These are phyloP conservation scores for Okamejei kenojei DNA, from an alignment of 2,797 vertebrate species.

Conservation along the genomic window DNA sequence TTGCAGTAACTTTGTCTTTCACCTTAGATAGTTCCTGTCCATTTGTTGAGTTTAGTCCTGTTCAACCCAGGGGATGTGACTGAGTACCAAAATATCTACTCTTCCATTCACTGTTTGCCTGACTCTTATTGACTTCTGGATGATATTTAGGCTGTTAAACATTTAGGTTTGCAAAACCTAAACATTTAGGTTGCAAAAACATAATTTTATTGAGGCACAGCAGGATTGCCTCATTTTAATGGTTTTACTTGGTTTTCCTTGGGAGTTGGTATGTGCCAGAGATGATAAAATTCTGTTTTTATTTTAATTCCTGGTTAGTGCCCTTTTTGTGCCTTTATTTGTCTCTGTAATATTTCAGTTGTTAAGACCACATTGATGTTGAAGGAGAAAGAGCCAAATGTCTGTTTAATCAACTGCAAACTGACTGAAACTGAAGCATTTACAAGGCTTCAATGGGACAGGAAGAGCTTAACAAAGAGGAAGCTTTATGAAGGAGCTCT, in stretches of 20 bases:
- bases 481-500: background rate
- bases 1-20: background rate
- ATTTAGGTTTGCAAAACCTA: too few relatives aligned
- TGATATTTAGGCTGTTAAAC: background rate
- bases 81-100: background rate
- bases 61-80: background rate
- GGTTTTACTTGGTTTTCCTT: background rate
- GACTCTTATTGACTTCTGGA: background rate
- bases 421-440: background rate
- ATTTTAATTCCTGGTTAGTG: background rate
- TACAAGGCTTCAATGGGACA: background rate
- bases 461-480: background rate
- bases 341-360: background rate
- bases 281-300: background rate
- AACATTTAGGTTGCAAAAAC: background rate
- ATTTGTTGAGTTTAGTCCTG: background rate
- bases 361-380: background rate
- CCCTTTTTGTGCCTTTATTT: background rate
- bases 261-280: background rate
- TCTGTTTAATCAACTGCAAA: background rate
- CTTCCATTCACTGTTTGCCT: background rate
- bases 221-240: background rate
- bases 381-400: background rate
- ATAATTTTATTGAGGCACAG: slow-evolving; percentile 29
- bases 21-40: background rate